Evolutionary conservation across 2,888 invertebrate species (phyloP), one percentile per base, ranked within the genome.

Genomic region (Limenitis camilla): DNA sequence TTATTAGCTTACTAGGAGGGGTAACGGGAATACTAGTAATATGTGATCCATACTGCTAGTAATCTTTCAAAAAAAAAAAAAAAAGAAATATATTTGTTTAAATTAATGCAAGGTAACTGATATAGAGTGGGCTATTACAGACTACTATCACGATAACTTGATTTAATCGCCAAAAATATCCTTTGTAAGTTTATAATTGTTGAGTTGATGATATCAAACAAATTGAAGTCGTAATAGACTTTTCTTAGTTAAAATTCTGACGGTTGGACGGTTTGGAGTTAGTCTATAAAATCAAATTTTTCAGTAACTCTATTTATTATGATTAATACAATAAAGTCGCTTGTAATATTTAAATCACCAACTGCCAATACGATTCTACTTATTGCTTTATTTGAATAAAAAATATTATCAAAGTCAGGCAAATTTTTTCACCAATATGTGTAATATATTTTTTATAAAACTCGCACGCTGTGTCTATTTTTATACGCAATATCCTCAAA

Each of bases 341-440:
- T 66, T 69, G 75, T 76, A 68, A 71, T 74, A 78, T 76, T 76
- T 69, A 76, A 74, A 78, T 75, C 58, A 38, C 47, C 47, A 54
- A 41, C 62, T 67, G 68, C 68, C 69, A 62, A 69, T 66, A 61
- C 63, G 60, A 59, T 59, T 65, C 55, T 49, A 63, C 63, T 68
- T 71, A 71, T 70, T 67, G 65, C 67, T 36, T 45, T 11, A 66
- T 71, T 67, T 66, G 67, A 56, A 59, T 63, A 47, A 63, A 60
- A 58, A 42, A 29, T 19, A 5, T 28, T 8, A 6, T 6, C 9
- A 3, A 10, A 44, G 5, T 36, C 6, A 28, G 33, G 35, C 27
- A 7, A 8, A 7, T 35, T 36, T 44, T 35, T 45, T 36, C 9
- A 36, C 5, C 8, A 11, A 11, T 27, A 7, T 39, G 7, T 27